A percentile compares a stretch with the other conserved stretches of the same genome.
Evolutionary conservation across 2,113 vertebrate genomes (phyloP).

Genomic region (Lagopus muta): DNA sequence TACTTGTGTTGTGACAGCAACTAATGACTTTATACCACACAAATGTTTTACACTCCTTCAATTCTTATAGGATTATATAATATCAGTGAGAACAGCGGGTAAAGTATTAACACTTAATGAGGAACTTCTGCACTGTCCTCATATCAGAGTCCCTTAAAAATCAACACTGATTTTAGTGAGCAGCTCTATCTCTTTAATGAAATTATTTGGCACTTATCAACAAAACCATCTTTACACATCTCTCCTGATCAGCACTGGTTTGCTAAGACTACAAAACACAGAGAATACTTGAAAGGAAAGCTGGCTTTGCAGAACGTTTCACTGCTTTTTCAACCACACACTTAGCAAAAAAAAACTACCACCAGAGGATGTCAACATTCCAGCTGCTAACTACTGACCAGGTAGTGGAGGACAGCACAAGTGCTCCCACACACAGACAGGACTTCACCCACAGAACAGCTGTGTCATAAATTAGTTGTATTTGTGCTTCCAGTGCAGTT

Average conservation of each 20-base stretch:
- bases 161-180: not conserved
- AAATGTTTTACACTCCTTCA: not conserved
- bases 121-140: not conserved
- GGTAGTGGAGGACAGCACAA: not conserved
- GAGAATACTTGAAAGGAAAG: not conserved
- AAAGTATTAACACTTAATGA: not conserved
- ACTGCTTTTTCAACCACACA: fast-evolving
- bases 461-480: not conserved
- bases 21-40: not conserved
- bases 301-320: not conserved
- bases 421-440: not conserved
- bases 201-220: constrained; percentile 2
- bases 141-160: not conserved
- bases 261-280: not conserved
- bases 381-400: not conserved
- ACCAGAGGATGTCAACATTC: not conserved
- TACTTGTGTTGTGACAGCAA: not conserved
- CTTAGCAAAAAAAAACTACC: not conserved
- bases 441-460: not conserved
- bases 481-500: constrained; percentile 37
- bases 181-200: not conserved
- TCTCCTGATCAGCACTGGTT: not conserved
- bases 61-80: not conserved
- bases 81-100: not conserved
- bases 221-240: not conserved